These are phyloP conservation scores for Leptinotarsa defecta DNA, from an alignment of 1,140 invertebrate species.

Conservation along the genomic window DNA sequence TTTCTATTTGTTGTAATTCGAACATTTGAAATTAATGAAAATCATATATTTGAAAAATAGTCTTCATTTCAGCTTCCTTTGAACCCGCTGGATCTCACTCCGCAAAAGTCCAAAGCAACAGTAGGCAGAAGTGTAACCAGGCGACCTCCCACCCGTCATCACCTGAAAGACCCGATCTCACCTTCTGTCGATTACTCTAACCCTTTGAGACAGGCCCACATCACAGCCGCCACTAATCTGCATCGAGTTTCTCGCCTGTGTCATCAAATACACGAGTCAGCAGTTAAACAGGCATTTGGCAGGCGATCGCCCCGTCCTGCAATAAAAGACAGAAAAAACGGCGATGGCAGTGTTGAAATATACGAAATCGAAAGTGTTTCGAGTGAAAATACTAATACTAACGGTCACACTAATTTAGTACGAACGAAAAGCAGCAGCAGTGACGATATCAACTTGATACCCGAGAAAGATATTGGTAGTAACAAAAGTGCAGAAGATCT, in stretches of 20 bases:
- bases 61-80: constrained; percentile 56
- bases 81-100: constrained; percentile 59
- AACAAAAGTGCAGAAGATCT: constrained; percentile 50
- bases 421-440: constrained; percentile 57
- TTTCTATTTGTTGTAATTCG: too few species aligned
- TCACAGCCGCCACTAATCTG: constrained; percentile 47
- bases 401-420: constrained; percentile 44
- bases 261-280: constrained; percentile 47
- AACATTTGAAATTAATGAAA: too few species aligned
- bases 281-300: constrained; percentile 49
- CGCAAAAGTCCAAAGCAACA: constrained; percentile 59
- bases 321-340: constrained; percentile 40
- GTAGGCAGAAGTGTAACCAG: constrained; percentile 58
- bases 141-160: constrained; percentile 58
- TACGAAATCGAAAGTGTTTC: constrained; percentile 43
- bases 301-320: constrained; percentile 30
- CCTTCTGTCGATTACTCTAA: constrained; percentile 22
- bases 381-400: constrained; percentile 33
- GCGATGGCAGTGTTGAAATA: constrained; percentile 48
- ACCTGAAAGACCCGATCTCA: constrained; percentile 39
- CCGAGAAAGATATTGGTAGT: constrained; percentile 40
- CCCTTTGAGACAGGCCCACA: constrained; percentile 38
- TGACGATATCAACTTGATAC: constrained; percentile 54
- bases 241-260: constrained; percentile 56
- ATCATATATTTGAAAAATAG: too few species aligned